Evolutionary conservation across 1,140 invertebrate species (phyloP).

Genomic region (Megalonaias nervosa): DNA sequence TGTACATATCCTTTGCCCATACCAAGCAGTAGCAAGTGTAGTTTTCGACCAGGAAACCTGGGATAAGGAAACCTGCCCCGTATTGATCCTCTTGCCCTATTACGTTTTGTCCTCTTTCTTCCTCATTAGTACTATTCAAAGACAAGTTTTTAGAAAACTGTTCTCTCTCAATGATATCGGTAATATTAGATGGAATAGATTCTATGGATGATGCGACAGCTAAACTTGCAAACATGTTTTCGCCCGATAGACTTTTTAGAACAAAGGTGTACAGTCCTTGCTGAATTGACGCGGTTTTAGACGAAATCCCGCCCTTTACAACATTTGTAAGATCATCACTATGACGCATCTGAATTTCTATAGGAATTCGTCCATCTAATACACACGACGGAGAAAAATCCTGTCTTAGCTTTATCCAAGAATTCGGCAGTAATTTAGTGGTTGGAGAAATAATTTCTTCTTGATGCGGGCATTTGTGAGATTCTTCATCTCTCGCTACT

Average conservation of each 20-base stretch:
- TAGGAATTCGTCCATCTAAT: too few species aligned
- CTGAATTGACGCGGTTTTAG: background rate
- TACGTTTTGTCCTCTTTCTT: background rate
- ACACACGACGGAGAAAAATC: background rate
- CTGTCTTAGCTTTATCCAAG: too few species aligned
- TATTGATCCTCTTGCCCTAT: background rate
- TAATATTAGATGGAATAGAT: constrained; percentile 2
- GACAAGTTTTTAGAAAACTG: background rate
- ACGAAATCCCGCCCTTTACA: background rate
- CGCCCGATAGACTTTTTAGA: background rate
- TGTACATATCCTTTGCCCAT: constrained; percentile 2
- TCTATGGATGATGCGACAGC: background rate
- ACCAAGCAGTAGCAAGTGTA: background rate
- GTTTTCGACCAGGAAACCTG: background rate
- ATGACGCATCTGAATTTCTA: too few species aligned
- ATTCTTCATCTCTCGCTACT: constrained; percentile 2
- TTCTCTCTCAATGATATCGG: background rate
- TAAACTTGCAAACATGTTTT: background rate
- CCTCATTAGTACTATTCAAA: background rate
- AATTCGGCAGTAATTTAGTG: too few species aligned
- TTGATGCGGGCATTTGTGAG: constrained; percentile 14
- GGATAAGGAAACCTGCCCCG: background rate
- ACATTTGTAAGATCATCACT: background rate
- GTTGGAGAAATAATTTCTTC: background rate
- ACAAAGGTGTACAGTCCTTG: background rate